Evolutionary conservation across 2,888 invertebrate species (phyloP), one percentile per base, ranked within the genome.

Genomic region (Micropterix aruncella): DNA sequence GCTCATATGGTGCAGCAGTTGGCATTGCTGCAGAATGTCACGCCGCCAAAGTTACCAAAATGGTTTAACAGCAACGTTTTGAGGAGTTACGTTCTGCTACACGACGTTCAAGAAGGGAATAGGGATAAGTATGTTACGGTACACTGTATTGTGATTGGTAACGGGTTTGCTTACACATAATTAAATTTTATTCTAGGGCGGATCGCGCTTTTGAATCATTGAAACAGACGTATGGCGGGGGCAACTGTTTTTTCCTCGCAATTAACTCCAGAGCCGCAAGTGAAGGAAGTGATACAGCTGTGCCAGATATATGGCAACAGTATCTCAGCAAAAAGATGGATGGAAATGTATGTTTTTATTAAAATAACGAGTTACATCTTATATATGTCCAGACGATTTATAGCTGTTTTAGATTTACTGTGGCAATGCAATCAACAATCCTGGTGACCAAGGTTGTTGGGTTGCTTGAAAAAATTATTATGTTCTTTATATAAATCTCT

Each of bases 11-110:
- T 83, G 45, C 84, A 89, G 56, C 82, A 83, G 52, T 76, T 90
- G 55, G 83, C 85, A 52, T 83, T 86, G 58, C 77, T 87, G 60
- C 83, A 84, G 59, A 80, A 75, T 63, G 75, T 80, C 37, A 70
- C 79, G 12, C 81, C 84, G 40, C 83, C 83, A 50, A 86, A 86
- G 63, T 65, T 87, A 52, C 88, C 89, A 5, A 89, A 86, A 58
- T 87, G 86, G 86, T 85, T 87, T 56, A 76, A 77, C 60, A 61
- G 60, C 75, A 83, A 87, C 57, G 80, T 90, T 18, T 72, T 94
- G 37, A 85, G 89, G 59, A 90, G 89, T 61, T 94, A 91, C 64
- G 80, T 96, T 42, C 74, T 97, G 41, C 57, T 96, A 44, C 91
- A 95, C 66, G 96, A 94, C 67, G 80, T 79, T 41, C 67, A 75